phyloP scores from a whole-genome alignment of 2,797 vertebrate species.

The Ciconia nigra region DNA sequence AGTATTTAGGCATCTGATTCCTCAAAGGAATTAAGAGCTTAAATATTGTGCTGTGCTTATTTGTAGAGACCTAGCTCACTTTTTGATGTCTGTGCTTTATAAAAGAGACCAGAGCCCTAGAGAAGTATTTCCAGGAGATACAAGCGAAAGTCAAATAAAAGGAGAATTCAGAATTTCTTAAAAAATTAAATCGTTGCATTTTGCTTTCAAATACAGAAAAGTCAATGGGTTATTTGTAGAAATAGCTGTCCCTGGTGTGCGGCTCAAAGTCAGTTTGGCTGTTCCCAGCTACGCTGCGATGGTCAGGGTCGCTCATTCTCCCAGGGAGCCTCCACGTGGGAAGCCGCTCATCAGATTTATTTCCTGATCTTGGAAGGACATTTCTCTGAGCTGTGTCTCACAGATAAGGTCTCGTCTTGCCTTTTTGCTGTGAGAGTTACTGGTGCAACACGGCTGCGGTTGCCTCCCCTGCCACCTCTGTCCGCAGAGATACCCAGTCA shows the following conservation, averaged over 20 bases:
- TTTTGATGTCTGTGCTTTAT: not conserved
- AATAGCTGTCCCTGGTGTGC: not conserved
- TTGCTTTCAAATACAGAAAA: not conserved
- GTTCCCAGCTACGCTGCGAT: not conserved
- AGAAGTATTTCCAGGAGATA: not conserved
- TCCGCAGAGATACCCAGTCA: not conserved
- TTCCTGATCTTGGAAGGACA: not conserved
- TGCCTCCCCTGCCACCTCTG: not conserved
- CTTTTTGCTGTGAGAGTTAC: not conserved
- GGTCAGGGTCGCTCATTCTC: not conserved
- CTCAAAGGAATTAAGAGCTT: not conserved
- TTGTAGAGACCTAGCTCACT: not conserved
- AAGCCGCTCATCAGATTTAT: not conserved
- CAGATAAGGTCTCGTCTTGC: not conserved
- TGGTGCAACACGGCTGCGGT: rapidly evolving
- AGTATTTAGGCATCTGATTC: not conserved
- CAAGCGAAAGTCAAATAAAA: not conserved
- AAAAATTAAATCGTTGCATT: not conserved
- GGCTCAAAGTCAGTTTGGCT: not conserved
- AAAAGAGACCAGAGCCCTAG: not conserved
- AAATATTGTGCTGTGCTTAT: not conserved
- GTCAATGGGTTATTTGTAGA: not conserved
- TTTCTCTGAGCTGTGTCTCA: not conserved
- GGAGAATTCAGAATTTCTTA: not conserved
- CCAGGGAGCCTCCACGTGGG: rapidly evolving